Evolutionary conservation across 2,797 vertebrate genomes (phyloP), one percentile per base, ranked within the genome.

Genomic region (Cyclura pinguis): DNA sequence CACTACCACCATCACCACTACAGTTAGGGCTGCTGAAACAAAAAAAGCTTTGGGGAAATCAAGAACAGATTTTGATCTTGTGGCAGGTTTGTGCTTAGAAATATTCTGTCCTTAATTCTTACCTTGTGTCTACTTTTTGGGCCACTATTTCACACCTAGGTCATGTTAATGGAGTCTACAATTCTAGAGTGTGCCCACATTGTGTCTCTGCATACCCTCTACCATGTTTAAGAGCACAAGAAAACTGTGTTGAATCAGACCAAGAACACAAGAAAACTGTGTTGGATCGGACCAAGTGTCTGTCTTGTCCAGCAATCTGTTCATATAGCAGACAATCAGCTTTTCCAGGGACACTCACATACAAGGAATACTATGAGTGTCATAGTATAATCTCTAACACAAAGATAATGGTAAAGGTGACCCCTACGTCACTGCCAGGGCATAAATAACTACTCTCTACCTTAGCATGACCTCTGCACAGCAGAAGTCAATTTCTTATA

Each of bases 341-440:
- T 47, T 22, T 16, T 10, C 76, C 47, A 47, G 20, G 22, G 9
- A 24, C 12, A 27, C 38, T 8, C 24, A 27, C 38, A 47, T 77
- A 42, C 24, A 12, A 42, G 42, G 8, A n/a, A n/a, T n/a, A n/a
- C n/a, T 3, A 27, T 24, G 42, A 77, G 42, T 77, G 74, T 20
- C 62, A 64, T 64, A 27, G 62, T 6, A 24, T 38, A 42, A 3
- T 87, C 90, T 24, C 27, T 93, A 1, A 0, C 64, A 24, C 32
- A 88, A 82, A 73, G 52, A 22, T 67, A 50, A 57, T 93, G 90
- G 77, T 64, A 24, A 92, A 91, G 80, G 89, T 50, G 24, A 29
- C 27, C 5, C 12, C 22, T 47, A 77, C 22, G 10, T 24, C 8
- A 32, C 32, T 7, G 29, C 18, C 35, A 12, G 6, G 50, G 29